These are phyloP conservation scores for Enoplosus armatus DNA, from an alignment of 2,797 vertebrate genomes.

Conservation along the genomic window DNA sequence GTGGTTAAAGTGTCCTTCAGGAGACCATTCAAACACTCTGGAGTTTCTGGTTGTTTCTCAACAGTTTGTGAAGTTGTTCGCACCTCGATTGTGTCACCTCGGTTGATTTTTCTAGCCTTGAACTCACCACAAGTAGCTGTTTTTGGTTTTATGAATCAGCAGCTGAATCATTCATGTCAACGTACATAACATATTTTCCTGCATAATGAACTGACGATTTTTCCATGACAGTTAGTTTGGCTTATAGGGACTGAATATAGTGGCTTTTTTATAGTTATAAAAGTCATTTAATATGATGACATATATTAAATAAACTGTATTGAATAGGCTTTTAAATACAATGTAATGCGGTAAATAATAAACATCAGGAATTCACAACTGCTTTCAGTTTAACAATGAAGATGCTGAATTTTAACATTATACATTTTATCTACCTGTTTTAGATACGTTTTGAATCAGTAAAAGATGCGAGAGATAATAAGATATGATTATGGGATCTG, in stretches of 20 bases:
- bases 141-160: slow-evolving; percentile 20
- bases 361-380: not conserved
- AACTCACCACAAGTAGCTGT: slow-evolving; percentile 1
- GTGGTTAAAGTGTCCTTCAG: slow-evolving; percentile 76
- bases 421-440: not conserved
- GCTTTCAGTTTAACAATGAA: not conserved
- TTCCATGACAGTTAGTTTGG: not conserved
- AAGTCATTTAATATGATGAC: not conserved
- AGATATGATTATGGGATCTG: not conserved
- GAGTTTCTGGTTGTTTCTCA: slow-evolving; percentile 25
- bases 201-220: not conserved
- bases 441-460: not conserved
- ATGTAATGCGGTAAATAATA: too few species aligned
- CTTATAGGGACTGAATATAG: not conserved
- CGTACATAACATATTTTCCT: slow-evolving; percentile 10
- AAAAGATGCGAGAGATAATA: not conserved
- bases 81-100: slow-evolving; percentile 43
- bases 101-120: slow-evolving; percentile 25
- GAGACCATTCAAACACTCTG: slow-evolving; percentile 45
- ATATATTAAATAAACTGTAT: not conserved
- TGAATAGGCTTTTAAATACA: not conserved
- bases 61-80: slow-evolving; percentile 44
- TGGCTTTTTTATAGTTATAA: not conserved
- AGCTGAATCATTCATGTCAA: slow-evolving; percentile 11
- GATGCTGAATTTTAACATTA: not conserved